Conservation (phyloP, 2,888 invertebrate species). For the Pristionchus entomophagus region DNA sequence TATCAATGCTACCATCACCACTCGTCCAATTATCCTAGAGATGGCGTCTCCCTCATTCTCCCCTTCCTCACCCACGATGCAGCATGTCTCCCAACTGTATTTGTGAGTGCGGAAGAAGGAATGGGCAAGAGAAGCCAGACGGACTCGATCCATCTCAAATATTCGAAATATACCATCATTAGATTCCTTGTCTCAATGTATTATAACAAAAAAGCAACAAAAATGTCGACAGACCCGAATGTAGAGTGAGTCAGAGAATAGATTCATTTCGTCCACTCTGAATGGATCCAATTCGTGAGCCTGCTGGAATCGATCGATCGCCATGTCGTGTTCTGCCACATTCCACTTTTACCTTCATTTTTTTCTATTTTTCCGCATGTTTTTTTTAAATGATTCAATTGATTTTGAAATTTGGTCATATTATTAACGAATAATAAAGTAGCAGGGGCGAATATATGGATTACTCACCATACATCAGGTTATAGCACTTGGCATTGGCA, state of each 20-base stretch:
- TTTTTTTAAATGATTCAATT: not conserved
- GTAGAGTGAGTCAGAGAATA: conserved; percentile 94
- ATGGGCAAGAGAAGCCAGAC: conserved; percentile 93
- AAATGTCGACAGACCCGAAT: conserved; percentile 80
- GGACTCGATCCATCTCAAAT: conserved; percentile 79
- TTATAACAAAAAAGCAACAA: not conserved
- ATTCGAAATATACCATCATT: not conserved
- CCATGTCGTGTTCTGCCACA: conserved; percentile 63
- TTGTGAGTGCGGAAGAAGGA: conserved; percentile 94
- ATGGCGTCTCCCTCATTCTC: too few species aligned
- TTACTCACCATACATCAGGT: conserved; percentile 55
- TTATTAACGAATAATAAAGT: not conserved
- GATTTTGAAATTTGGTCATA: not conserved
- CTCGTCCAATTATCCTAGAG: not conserved
- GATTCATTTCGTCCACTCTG: conserved; percentile 91
- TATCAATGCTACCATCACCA: not conserved
- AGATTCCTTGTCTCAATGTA: not conserved
- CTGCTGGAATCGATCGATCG: conserved; percentile 75
- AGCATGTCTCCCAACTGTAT: conserved; percentile 96
- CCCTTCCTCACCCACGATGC: conserved; percentile 91
- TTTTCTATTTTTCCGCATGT: not conserved
- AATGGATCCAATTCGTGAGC: conserved; percentile 91
- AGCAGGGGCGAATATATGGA: not conserved
- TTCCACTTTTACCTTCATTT: not conserved
- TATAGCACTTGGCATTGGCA: conserved; percentile 86